These are phyloP conservation scores for Odontomyia ornata DNA, from an alignment of 2,888 invertebrate genomes.

Conservation along the genomic window DNA sequence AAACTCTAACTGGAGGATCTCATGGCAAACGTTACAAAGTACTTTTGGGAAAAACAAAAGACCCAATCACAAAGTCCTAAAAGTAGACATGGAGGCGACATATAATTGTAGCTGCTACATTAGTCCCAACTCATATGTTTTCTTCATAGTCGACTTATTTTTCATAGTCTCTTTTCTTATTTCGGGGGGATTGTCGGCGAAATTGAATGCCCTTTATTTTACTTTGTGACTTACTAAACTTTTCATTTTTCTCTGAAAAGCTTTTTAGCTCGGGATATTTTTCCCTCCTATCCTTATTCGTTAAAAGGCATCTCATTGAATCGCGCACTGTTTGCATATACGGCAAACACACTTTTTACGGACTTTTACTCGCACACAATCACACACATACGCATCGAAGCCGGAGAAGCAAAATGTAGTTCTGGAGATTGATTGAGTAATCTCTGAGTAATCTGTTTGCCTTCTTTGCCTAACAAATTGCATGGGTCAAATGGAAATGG, in stretches of 20 bases:
- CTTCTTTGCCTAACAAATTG: conserved; percentile 45
- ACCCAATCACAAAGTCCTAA: conserved; percentile 1
- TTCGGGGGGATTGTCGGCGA: conserved; percentile 20
- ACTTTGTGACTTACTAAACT: conserved; percentile 43
- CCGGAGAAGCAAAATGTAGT: conserved; percentile 24
- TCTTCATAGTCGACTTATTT: conserved; percentile 26
- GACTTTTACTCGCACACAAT: not conserved
- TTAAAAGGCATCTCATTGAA: conserved; percentile 23
- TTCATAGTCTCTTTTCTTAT: conserved; percentile 21
- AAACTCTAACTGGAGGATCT: not conserved
- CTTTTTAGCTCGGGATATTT: conserved; percentile 31
- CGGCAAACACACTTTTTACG: no score
- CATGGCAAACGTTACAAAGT: no score
- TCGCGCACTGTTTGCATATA: conserved; percentile 30
- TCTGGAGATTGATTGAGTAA: conserved; percentile 43
- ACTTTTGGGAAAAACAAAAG: conserved; percentile 4
- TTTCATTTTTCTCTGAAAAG: conserved; percentile 44
- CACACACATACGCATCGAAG: not conserved
- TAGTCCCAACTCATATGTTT: conserved; percentile 41
- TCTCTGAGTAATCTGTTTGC: conserved; percentile 44
- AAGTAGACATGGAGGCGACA: conserved; percentile 36
- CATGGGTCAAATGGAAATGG: conserved; percentile 44
- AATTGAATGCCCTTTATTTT: conserved; percentile 41
- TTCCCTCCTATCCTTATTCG: not conserved
- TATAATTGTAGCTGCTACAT: conserved; percentile 43